These are phyloP conservation scores for Bombycilla garrulus DNA, from an alignment of 2,113 vertebrate genomes.

Conservation along the genomic window DNA sequence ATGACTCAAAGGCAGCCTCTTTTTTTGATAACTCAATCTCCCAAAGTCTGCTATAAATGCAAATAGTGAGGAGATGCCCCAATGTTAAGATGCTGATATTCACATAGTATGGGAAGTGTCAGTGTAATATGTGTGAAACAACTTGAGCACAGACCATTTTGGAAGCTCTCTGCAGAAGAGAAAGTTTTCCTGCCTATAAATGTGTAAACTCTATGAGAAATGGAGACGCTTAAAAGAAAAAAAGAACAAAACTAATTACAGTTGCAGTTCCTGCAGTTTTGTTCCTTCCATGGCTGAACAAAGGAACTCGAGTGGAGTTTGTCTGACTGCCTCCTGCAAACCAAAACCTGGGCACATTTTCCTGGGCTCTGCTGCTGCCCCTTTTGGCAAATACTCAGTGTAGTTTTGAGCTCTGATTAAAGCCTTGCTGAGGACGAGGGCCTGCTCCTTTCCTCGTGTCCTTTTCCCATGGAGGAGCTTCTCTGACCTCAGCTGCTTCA, in stretches of 20 bases:
- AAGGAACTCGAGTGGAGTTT: neutral
- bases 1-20: constrained; percentile 51
- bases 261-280: neutral
- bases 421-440: neutral
- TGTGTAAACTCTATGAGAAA: constrained; percentile 21
- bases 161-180: constrained; percentile 30
- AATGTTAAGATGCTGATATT: constrained; percentile 63
- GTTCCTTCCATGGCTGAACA: neutral
- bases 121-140: constrained; percentile 62
- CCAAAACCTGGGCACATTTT: neutral
- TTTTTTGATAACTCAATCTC: constrained; percentile 64
- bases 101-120: constrained; percentile 48
- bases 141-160: constrained; percentile 53
- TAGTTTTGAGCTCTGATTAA: neutral
- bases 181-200: constrained; percentile 57
- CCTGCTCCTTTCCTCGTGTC: neutral
- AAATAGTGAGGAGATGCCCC: constrained; percentile 53
- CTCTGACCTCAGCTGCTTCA: neutral
- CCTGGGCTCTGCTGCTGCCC: neutral
- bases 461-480: neutral
- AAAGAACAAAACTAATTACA: neutral
- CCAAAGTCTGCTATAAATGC: constrained; percentile 67
- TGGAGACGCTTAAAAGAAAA: neutral
- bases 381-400: neutral
- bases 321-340: neutral